Percentiles rank a stretch among this genome's conserved stretches.
Conservation (phyloP, 1,140 invertebrate species). For the Drosophila equinoxialis region DNA sequence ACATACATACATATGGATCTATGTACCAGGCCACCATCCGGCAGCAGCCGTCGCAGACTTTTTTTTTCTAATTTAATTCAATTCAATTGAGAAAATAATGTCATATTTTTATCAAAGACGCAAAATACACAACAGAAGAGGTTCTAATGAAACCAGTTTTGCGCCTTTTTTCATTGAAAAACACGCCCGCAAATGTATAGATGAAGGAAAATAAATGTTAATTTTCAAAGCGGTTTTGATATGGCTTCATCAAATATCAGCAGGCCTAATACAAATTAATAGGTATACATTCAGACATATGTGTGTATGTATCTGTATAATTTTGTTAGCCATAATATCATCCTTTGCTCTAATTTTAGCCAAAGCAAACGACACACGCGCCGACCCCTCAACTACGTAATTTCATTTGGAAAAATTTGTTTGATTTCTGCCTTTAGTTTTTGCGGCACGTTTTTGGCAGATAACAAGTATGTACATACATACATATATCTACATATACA, state of each 20-base stretch:
- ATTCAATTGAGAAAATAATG: conserved; percentile 40
- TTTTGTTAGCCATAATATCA: conserved; percentile 3
- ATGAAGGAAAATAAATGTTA: neutral
- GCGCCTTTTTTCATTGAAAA: neutral
- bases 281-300: neutral
- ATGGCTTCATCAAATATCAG: conserved; percentile 11
- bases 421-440: neutral
- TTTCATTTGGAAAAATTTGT: conserved; percentile 47
- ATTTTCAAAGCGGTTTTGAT: conserved; percentile 12
- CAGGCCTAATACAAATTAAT: conserved; percentile 7
- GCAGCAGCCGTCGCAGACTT: neutral
- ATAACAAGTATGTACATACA: conserved; percentile 29
- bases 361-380: conserved; percentile 25
- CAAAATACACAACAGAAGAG: neutral
- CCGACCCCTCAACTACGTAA: conserved; percentile 32
- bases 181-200: neutral
- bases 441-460: conserved; percentile 42
- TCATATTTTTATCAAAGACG: conserved; percentile 1
- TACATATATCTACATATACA: neutral
- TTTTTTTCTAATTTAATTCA: conserved; percentile 48
- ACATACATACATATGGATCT: no score
- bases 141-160: conserved; percentile 31
- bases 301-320: neutral
- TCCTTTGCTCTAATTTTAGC: conserved; percentile 49
- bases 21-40: no score